Conservation (phyloP, 1,140 invertebrate genomes). For the Caenorhabditis remanei region DNA sequence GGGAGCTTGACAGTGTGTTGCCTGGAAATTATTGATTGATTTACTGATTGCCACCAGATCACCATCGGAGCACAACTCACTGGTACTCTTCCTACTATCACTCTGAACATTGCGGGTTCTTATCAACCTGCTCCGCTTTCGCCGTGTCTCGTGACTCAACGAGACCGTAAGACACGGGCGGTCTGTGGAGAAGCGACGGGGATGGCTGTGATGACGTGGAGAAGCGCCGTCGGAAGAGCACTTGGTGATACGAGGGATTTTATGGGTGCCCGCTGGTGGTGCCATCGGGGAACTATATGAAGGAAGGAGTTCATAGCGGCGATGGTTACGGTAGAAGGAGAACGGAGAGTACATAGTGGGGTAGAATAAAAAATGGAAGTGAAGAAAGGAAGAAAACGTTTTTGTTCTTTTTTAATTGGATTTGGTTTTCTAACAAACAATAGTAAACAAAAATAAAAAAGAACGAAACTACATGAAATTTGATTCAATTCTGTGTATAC, state of each 20-base stretch:
- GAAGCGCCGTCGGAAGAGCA: constrained; percentile 35
- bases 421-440: too few relatives aligned
- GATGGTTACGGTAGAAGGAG: background rate
- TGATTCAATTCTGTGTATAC: too few relatives aligned
- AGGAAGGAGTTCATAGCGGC: background rate
- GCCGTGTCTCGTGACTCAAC: background rate
- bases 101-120: constrained; percentile 34
- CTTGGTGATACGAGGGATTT: constrained; percentile 28
- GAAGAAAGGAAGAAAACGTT: background rate
- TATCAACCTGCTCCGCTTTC: constrained; percentile 2
- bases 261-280: background rate
- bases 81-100: background rate
- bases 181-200: constrained; percentile 3
- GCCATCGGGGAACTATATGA: background rate
- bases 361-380: background rate
- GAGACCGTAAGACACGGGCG: constrained; percentile 1
- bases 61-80: background rate
- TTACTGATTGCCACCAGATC: background rate
- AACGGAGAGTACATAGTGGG: background rate
- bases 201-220: background rate
- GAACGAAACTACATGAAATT: too few relatives aligned
- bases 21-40: background rate
- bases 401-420: background rate
- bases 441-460: too few relatives aligned
- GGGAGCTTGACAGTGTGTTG: constrained; percentile 12